Evolutionary conservation across 1,140 invertebrate species (phyloP).

Genomic region (Ylistrum balloti): DNA sequence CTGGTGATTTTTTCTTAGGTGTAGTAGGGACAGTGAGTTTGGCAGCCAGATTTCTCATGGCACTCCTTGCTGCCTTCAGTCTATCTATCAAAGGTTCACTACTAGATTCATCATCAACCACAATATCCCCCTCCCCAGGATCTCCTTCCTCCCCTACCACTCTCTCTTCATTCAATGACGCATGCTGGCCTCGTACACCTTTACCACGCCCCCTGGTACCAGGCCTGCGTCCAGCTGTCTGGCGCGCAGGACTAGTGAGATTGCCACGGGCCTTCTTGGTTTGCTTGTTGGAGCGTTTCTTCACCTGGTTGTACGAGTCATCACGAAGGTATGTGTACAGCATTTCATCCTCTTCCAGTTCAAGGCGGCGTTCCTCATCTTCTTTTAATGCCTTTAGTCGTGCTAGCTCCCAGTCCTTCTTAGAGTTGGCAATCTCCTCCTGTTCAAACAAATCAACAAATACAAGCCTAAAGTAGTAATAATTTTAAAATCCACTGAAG

Average conservation of each 20-base stretch:
- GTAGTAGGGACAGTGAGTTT: neutral
- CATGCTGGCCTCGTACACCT: conserved; percentile 42
- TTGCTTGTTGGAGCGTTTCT: conserved; percentile 69
- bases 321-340: conserved; percentile 81
- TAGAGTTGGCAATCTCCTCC: conserved; percentile 87
- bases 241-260: conserved; percentile 48
- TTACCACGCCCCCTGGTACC: conserved; percentile 43
- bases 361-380: conserved; percentile 83
- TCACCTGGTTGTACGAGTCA: conserved; percentile 79
- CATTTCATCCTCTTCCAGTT: conserved; percentile 89
- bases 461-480: too few relatives aligned
- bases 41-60: conserved; percentile 10
- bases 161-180: conserved; percentile 41
- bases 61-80: conserved; percentile 9
- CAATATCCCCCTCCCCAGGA: neutral
- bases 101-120: neutral
- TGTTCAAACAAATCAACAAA: conserved; percentile 61
- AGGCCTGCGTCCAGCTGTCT: conserved; percentile 38
- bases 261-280: conserved; percentile 59
- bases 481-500: too few relatives aligned
- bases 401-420: conserved; percentile 96
- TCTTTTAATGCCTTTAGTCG: conserved; percentile 87
- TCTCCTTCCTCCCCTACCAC: conserved; percentile 48
- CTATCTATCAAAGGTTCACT: neutral
- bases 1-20: neutral